Evolutionary conservation across 2,797 vertebrate species (phyloP).

Genomic region (Chromis chromis): DNA sequence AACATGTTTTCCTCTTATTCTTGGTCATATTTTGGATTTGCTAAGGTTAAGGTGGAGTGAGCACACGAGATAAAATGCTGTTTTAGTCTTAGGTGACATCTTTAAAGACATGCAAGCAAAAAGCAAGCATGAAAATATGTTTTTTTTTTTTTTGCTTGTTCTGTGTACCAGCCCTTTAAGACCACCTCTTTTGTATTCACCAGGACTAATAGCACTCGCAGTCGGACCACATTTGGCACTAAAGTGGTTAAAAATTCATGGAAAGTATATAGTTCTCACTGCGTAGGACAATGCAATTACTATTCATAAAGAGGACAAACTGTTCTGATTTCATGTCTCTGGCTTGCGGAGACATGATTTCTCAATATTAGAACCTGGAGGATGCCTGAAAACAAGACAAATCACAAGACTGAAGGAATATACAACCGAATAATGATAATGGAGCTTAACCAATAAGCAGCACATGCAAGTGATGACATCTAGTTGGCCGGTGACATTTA

Average conservation of each 20-base stretch:
- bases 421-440: neutral
- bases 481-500: conserved; percentile 57
- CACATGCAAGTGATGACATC: conserved; percentile 43
- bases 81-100: neutral
- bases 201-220: conserved; percentile 5
- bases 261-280: neutral
- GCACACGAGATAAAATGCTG: neutral
- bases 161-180: neutral
- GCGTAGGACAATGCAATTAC: conserved; percentile 2
- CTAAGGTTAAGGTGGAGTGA: neutral
- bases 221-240: conserved; percentile 6
- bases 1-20: neutral
- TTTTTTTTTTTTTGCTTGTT: conserved; percentile 10
- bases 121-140: neutral
- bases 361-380: conserved; percentile 1
- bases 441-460: conserved; percentile 14
- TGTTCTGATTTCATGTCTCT: conserved; percentile 17
- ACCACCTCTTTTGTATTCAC: neutral
- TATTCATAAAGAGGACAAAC: conserved; percentile 14
- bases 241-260: conserved; percentile 12
- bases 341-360: neutral
- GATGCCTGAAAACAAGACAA: neutral
- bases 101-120: neutral
- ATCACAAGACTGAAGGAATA: conserved; percentile 10
- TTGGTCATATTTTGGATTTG: neutral